Evolutionary conservation across 2,797 vertebrate species (phyloP).

Genomic region (Characodon lateralis): DNA sequence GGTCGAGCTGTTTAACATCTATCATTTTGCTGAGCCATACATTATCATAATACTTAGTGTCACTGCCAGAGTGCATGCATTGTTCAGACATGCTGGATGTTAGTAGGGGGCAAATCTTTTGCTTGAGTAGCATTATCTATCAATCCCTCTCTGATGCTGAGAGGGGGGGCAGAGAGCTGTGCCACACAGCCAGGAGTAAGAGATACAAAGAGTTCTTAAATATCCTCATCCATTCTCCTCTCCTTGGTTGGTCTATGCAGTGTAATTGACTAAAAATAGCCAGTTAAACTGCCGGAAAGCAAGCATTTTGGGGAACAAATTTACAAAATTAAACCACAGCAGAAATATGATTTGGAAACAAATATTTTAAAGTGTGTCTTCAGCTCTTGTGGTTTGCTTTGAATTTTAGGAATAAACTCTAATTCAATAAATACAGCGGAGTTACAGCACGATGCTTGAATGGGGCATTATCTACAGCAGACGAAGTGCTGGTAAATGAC

Average conservation of each 20-base stretch:
- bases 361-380: constrained; percentile 19
- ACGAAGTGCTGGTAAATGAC: constrained; percentile 52
- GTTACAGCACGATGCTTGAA: constrained; percentile 15
- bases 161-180: constrained; percentile 69
- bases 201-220: constrained; percentile 78
- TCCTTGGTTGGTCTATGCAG: constrained; percentile 68
- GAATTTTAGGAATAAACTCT: constrained; percentile 8
- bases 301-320: constrained; percentile 57
- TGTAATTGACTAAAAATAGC: constrained; percentile 77
- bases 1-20: constrained; percentile 77
- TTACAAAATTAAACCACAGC: constrained; percentile 61
- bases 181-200: constrained; percentile 71
- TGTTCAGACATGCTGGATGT: constrained; percentile 78
- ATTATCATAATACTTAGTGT: constrained; percentile 80
- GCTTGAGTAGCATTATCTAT: constrained; percentile 78
- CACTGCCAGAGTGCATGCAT: constrained; percentile 70
- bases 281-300: constrained; percentile 67
- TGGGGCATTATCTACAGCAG: constrained; percentile 35
- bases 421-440: constrained; percentile 18
- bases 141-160: constrained; percentile 77
- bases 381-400: constrained; percentile 19
- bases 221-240: constrained; percentile 78
- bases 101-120: constrained; percentile 78
- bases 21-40: constrained; percentile 75
- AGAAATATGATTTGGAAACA: constrained; percentile 55